phyloP scores from a whole-genome alignment of 2,797 vertebrate genomes.

The Cyclura pinguis region DNA sequence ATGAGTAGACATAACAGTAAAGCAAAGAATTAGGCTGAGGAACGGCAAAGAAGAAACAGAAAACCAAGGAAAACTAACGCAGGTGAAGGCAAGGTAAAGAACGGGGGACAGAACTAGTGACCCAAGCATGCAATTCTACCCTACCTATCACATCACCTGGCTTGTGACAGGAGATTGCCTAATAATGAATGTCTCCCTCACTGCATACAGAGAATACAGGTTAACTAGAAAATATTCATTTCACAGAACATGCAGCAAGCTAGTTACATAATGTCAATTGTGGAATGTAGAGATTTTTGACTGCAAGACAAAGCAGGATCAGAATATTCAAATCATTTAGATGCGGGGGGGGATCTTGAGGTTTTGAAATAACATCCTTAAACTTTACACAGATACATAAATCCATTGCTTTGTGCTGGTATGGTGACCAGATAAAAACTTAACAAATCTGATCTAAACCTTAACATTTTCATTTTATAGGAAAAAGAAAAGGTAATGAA shows the following conservation, averaged over 20 bases:
- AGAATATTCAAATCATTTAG: neutral
- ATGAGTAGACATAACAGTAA: no score
- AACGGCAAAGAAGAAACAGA: no score
- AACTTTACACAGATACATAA: neutral
- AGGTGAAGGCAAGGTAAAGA: no score
- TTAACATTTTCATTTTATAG: conserved; percentile 73
- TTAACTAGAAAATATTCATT: neutral
- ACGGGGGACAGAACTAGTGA: no score
- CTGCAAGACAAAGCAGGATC: neutral
- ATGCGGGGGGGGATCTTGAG: neutral
- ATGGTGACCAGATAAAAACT: neutral
- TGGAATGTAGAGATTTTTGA: neutral
- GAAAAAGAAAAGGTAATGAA: conserved; percentile 89
- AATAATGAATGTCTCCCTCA: no score
- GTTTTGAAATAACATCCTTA: neutral
- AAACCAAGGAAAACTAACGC: no score
- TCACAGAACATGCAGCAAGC: neutral
- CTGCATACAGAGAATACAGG: neutral
- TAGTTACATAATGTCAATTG: neutral
- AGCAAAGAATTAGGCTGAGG: no score
- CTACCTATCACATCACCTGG: no score
- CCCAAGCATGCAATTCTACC: no score
- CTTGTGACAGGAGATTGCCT: no score
- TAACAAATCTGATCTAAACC: neutral
- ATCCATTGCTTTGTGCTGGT: neutral